Evolutionary conservation across 1,140 invertebrate genomes (phyloP).

Genomic region (Grapholita molesta): DNA sequence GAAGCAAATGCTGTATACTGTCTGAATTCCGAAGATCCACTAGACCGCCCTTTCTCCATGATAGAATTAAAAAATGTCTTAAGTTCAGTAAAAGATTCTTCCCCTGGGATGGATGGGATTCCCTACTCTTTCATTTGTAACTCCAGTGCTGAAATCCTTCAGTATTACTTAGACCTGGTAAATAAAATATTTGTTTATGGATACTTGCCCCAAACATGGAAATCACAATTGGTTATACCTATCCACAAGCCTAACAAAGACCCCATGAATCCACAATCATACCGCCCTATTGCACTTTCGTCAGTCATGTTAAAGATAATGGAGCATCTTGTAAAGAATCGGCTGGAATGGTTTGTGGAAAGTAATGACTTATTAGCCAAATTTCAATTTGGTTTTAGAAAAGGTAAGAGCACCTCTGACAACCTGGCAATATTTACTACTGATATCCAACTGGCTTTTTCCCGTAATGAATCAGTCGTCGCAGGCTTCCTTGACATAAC

Average conservation of each 20-base stretch:
- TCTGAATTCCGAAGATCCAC: neutral
- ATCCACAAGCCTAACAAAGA: constrained; percentile 35
- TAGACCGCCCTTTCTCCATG: constrained; percentile 16
- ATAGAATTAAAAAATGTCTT: constrained; percentile 25
- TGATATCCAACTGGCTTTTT: constrained; percentile 27
- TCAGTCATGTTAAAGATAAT: constrained; percentile 28
- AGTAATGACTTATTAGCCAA: constrained; percentile 14
- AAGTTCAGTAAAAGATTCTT: constrained; percentile 21
- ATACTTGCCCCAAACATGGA: constrained; percentile 29
- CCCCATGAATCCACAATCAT: constrained; percentile 22
- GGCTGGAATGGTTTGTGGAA: constrained; percentile 35
- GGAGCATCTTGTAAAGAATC: constrained; percentile 32
- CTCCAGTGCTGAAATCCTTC: neutral
- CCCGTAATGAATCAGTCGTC: constrained; percentile 17
- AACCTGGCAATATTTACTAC: constrained; percentile 27
- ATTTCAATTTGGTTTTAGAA: too few relatives aligned
- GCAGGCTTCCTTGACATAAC: constrained; percentile 27
- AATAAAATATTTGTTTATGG: constrained; percentile 19
- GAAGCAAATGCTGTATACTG: neutral
- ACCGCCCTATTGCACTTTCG: constrained; percentile 34
- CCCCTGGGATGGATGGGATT: constrained; percentile 27
- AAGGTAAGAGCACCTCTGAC: constrained; percentile 35
- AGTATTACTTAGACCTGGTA: constrained; percentile 14
- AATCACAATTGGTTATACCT: constrained; percentile 29
- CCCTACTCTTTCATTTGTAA: constrained; percentile 27